phyloP scores from a whole-genome alignment of 2,797 vertebrate genomes.

The Melanotaenia trifasciata region DNA sequence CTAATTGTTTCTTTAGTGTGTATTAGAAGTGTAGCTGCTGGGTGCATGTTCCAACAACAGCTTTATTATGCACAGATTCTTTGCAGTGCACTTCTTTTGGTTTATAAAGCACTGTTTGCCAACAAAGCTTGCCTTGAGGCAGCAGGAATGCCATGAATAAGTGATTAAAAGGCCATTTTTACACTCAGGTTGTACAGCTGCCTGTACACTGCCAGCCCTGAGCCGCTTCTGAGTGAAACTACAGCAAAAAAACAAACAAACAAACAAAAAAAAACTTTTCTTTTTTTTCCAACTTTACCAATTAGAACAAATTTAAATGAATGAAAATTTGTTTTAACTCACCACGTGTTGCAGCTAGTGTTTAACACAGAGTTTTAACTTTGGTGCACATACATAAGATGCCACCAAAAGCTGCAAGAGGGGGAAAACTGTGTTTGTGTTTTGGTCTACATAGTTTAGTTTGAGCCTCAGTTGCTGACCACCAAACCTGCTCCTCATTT shows the following conservation, averaged over 20 bases:
- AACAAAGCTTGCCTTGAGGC: constrained; percentile 59
- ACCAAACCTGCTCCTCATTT: too few species aligned
- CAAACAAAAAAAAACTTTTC: background rate
- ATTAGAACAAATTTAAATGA: background rate
- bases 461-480: too few species aligned
- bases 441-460: background rate
- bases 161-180: constrained; percentile 62
- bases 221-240: constrained; percentile 34
- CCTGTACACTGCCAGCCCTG: constrained; percentile 12
- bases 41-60: constrained; percentile 53
- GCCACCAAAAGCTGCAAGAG: too few species aligned
- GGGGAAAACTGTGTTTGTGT: background rate
- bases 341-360: too few species aligned
- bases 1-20: constrained; percentile 66
- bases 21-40: constrained; percentile 53
- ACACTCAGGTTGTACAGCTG: constrained; percentile 42
- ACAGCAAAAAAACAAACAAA: too few species aligned
- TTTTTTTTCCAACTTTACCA: background rate
- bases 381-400: too few species aligned
- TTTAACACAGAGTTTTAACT: too few species aligned
- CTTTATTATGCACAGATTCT: constrained; percentile 62
- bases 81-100: constrained; percentile 54
- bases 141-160: constrained; percentile 57
- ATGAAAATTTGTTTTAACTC: background rate
- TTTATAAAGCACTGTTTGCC: constrained; percentile 66